These are phyloP conservation scores for Acrocera orbiculus DNA, from an alignment of 2,888 invertebrate genomes.

Conservation along the genomic window DNA sequence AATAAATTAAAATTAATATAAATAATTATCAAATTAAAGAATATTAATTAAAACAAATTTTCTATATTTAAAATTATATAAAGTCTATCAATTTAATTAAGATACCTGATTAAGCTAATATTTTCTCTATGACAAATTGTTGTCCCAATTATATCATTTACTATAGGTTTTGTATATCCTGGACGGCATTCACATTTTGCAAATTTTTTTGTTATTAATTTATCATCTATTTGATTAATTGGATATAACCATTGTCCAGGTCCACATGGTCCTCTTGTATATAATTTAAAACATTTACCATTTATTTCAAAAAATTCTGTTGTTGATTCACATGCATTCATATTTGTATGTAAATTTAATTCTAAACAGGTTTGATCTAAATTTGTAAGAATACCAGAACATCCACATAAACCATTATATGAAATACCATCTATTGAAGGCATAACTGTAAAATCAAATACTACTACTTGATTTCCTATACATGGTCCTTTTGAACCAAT, in stretches of 20 bases:
- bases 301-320: constrained; percentile 47
- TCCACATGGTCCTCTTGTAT: constrained; percentile 59
- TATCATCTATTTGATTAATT: constrained; percentile 26
- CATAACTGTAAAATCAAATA: constrained; percentile 62
- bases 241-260: constrained; percentile 53
- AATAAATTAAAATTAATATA: too few species aligned
- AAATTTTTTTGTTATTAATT: constrained; percentile 17
- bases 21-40: too few species aligned
- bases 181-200: constrained; percentile 55
- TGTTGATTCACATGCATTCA: constrained; percentile 37
- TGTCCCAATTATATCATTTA: constrained; percentile 3
- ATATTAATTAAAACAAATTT: too few species aligned
- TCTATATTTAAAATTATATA: too few species aligned
- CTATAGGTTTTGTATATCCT: constrained; percentile 32
- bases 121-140: too few species aligned
- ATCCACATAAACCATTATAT: constrained; percentile 67
- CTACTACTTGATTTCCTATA: constrained; percentile 48
- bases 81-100: too few species aligned
- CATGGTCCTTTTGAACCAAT: constrained; percentile 67
- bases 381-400: constrained; percentile 34
- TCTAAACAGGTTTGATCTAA: constrained; percentile 26
- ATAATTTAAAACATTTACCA: constrained; percentile 55
- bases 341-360: constrained; percentile 15
- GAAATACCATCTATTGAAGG: constrained; percentile 66
- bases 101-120: too few species aligned